Evolutionary conservation across 2,888 invertebrate genomes (phyloP).

Genomic region (Noctua pronuba): DNA sequence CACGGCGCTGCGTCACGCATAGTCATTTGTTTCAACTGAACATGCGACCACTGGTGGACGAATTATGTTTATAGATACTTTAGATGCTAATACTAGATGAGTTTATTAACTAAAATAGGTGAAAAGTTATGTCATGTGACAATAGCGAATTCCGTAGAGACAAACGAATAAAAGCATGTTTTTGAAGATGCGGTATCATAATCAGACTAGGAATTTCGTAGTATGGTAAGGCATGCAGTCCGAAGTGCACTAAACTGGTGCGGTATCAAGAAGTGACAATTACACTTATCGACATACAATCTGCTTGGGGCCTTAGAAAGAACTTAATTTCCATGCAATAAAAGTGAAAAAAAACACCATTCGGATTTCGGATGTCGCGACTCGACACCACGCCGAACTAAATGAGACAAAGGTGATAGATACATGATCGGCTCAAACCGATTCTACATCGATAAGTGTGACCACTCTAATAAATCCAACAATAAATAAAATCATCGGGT

Average conservation of each 20-base stretch:
- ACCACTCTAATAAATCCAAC: neutral
- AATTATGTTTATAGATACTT: slow-evolving; percentile 23
- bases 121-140: neutral
- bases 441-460: neutral
- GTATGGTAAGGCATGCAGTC: neutral
- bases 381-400: neutral
- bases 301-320: neutral
- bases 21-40: slow-evolving; percentile 41
- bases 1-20: slow-evolving; percentile 45
- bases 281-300: neutral
- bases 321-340: neutral
- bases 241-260: neutral
- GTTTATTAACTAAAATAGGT: neutral
- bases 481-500: slow-evolving; percentile 17
- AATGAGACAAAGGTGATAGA: neutral
- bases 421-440: neutral
- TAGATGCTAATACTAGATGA: slow-evolving; percentile 12
- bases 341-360: neutral
- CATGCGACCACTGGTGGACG: slow-evolving; percentile 5
- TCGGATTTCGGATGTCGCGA: neutral
- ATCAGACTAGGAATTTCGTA: neutral
- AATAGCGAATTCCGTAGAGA: neutral
- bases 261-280: neutral
- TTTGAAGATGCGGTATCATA: neutral
- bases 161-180: too few species aligned